Evolutionary conservation across 2,888 invertebrate species (phyloP).

Genomic region (Cerceris rybyensis): DNA sequence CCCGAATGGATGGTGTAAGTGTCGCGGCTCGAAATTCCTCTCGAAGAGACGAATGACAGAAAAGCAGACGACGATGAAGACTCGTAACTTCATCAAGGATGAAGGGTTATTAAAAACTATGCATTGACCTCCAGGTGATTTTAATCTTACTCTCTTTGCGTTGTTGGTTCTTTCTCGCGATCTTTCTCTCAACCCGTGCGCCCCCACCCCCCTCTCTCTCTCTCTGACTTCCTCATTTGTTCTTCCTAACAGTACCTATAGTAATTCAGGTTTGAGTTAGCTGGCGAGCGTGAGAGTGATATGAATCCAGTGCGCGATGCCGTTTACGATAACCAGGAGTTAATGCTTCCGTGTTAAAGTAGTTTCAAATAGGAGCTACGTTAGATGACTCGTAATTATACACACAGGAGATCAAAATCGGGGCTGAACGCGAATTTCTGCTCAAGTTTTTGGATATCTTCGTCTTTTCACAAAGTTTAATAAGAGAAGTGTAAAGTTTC

Average conservation of each 20-base stretch:
- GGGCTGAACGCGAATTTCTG: slow-evolving; percentile 46
- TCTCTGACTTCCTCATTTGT: neutral
- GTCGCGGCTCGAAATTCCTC: slow-evolving; percentile 55
- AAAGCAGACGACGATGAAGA: slow-evolving; percentile 52
- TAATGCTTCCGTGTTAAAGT: slow-evolving; percentile 70
- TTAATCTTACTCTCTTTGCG: slow-evolving; percentile 70
- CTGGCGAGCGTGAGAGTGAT: slow-evolving; percentile 71
- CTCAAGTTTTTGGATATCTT: slow-evolving; percentile 8
- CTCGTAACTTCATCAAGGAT: slow-evolving; percentile 76
- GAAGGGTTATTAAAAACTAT: slow-evolving; percentile 78
- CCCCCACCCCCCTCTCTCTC: slow-evolving; percentile 13
- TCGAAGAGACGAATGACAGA: slow-evolving; percentile 36
- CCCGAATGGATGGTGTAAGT: slow-evolving; percentile 52
- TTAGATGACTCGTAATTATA: slow-evolving; percentile 72
- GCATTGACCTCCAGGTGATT: slow-evolving; percentile 73
- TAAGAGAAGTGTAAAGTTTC: no score
- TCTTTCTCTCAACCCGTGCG: neutral
- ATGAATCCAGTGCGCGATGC: slow-evolving; percentile 75
- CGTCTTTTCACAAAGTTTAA: no score
- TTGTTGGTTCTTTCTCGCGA: slow-evolving; percentile 36
- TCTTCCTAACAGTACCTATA: slow-evolving; percentile 45
- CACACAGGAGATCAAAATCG: slow-evolving; percentile 64
- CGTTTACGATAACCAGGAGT: slow-evolving; percentile 74
- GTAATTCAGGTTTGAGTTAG: slow-evolving; percentile 72
- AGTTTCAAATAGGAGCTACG: slow-evolving; percentile 64